These are phyloP conservation scores for Chelon labrosus DNA, from an alignment of 2,797 vertebrate genomes.

Conservation along the genomic window DNA sequence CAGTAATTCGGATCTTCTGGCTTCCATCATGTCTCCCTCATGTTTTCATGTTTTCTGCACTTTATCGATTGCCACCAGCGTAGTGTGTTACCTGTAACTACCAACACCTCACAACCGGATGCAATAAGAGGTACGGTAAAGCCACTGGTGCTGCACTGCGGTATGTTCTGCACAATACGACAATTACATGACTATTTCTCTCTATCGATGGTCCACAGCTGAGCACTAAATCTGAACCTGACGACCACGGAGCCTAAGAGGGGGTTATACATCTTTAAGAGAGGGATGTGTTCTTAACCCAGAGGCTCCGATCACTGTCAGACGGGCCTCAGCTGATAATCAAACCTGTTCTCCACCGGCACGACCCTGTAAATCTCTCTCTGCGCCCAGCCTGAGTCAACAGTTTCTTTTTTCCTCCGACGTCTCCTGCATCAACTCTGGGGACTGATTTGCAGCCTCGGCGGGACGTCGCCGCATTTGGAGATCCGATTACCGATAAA, in stretches of 20 bases:
- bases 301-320: slow-evolving; percentile 13
- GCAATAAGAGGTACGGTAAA: too few relatives aligned
- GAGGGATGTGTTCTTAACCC: slow-evolving; percentile 1
- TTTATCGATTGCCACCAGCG: too few relatives aligned
- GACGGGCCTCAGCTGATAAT: slow-evolving; percentile 8
- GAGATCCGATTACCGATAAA: slow-evolving; percentile 27
- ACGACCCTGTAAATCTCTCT: slow-evolving; percentile 31
- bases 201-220: background rate
- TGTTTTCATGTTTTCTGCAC: too few relatives aligned
- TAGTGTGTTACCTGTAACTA: too few relatives aligned
- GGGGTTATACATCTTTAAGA: background rate
- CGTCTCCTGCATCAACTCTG: slow-evolving; percentile 15
- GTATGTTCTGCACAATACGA: too few relatives aligned
- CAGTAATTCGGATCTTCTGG: too few relatives aligned
- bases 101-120: too few relatives aligned
- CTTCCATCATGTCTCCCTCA: too few relatives aligned
- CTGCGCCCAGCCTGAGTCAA: slow-evolving; percentile 41
- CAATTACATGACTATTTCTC: too few relatives aligned
- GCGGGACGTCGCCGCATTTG: background rate
- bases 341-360: slow-evolving; percentile 22
- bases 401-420: slow-evolving; percentile 14
- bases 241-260: slow-evolving; percentile 19
- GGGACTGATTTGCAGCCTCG: slow-evolving; percentile 6
- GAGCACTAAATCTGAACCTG: slow-evolving; percentile 19
- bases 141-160: background rate